These are phyloP conservation scores for Drosophila bunnanda DNA, from an alignment of 2,888 invertebrate species.

Conservation along the genomic window DNA sequence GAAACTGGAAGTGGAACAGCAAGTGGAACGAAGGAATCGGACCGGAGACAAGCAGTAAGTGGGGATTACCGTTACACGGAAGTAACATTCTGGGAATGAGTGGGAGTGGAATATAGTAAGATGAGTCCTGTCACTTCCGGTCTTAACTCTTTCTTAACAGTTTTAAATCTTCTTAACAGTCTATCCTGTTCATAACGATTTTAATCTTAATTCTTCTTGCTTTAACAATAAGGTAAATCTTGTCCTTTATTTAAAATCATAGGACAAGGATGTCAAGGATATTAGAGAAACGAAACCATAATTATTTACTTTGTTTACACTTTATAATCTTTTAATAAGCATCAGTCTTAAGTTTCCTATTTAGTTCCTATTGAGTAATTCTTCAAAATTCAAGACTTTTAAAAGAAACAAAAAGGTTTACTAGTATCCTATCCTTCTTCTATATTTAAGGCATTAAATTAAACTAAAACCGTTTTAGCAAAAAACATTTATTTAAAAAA, in stretches of 20 bases:
- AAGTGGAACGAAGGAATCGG: slow-evolving; percentile 54
- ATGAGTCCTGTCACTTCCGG: neutral
- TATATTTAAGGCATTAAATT: too few relatives aligned
- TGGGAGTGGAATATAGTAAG: neutral
- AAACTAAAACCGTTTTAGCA: too few relatives aligned
- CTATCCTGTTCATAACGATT: neutral
- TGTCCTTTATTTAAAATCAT: neutral
- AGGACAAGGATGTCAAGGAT: neutral
- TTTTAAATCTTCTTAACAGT: neutral
- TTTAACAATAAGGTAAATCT: neutral
- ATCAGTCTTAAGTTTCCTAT: too few relatives aligned
- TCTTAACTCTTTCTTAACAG: neutral
- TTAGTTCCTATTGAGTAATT: too few relatives aligned
- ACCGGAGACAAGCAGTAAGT: slow-evolving; percentile 30
- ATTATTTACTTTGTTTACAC: neutral
- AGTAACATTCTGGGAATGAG: neutral
- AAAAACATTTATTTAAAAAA: too few relatives aligned
- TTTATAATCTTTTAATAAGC: too few relatives aligned
- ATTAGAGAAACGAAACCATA: neutral
- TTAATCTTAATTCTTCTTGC: neutral
- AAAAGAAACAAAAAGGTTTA: too few relatives aligned
- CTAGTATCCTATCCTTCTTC: too few relatives aligned
- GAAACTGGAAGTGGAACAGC: slow-evolving; percentile 29
- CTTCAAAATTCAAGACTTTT: too few relatives aligned
- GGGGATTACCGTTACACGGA: neutral